Percentiles rank a stretch among this genome's conserved stretches.
These are phyloP conservation scores for Tiliqua scincoides DNA, from an alignment of 2,113 vertebrate genomes.

Conservation along the genomic window DNA sequence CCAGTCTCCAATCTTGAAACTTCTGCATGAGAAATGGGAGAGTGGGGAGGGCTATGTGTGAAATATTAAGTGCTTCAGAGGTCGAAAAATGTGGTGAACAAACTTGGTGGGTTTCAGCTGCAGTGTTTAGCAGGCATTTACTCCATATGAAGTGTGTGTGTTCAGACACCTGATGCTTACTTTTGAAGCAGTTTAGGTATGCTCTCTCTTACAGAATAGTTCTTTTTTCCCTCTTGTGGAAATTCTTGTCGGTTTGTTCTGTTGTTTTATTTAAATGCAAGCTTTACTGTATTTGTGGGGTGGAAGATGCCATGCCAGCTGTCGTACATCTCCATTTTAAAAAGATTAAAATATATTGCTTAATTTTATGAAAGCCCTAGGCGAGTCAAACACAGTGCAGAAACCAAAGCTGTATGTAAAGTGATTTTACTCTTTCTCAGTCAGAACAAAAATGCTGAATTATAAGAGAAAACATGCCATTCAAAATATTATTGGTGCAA, in stretches of 20 bases:
- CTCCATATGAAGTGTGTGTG: accelerated
- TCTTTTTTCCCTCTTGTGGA: neutral
- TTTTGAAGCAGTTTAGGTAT: conserved; percentile 11
- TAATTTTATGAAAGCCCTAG: conserved; percentile 54
- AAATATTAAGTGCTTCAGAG: neutral
- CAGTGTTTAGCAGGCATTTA: neutral
- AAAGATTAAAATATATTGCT: neutral
- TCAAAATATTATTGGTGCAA: conserved; percentile 38
- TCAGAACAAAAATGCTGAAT: conserved; percentile 44
- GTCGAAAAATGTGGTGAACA: neutral
- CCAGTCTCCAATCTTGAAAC: conserved; percentile 22
- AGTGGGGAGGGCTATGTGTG: neutral
- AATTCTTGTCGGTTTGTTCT: neutral
- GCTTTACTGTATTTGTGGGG: conserved; percentile 4
- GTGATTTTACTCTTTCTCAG: conserved; percentile 43
- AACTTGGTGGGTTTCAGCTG: conserved; percentile 5
- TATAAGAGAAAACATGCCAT: neutral
- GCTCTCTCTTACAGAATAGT: neutral
- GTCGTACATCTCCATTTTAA: conserved; percentile 25
- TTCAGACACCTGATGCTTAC: conserved; percentile 38
- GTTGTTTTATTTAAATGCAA: neutral
- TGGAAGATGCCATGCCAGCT: neutral
- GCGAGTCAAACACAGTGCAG: conserved; percentile 35
- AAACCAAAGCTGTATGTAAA: conserved; percentile 28
- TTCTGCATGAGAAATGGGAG: accelerated